A percentile compares a stretch with the other conserved stretches of the same genome.
Evolutionary conservation across 1,140 invertebrate species (phyloP).

Genomic region (Trichoplusia ni): DNA sequence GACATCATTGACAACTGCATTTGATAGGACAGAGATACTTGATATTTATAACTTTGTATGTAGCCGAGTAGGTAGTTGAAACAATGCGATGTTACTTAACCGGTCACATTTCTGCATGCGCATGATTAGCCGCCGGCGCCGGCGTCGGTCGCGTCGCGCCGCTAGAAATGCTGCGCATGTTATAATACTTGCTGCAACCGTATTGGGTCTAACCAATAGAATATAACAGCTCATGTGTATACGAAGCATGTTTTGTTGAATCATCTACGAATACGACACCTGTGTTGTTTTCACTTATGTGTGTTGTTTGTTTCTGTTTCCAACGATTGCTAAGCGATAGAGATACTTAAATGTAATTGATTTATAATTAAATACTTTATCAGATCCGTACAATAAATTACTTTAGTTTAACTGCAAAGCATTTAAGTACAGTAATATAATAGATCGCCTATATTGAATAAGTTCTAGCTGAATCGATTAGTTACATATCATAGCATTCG

Average conservation of each 20-base stretch:
- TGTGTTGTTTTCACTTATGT: too few species aligned
- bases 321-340: too few species aligned
- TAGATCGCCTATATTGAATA: too few species aligned
- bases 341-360: too few species aligned
- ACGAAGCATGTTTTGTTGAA: conserved; percentile 25
- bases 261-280: conserved; percentile 27
- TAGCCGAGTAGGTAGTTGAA: neutral
- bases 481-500: neutral
- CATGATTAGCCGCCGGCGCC: conserved; percentile 14
- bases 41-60: too few species aligned
- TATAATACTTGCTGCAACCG: conserved; percentile 22
- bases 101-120: conserved; percentile 29
- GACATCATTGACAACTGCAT: neutral
- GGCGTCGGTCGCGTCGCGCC: conserved; percentile 7
- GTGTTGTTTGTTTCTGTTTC: too few species aligned
- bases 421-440: too few species aligned
- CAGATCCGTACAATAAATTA: too few species aligned
- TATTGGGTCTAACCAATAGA: conserved; percentile 2
- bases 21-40: too few species aligned
- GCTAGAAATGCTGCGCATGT: conserved; percentile 22
- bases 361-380: too few species aligned
- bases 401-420: too few species aligned
- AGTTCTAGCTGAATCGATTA: too few species aligned
- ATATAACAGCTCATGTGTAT: conserved; percentile 24
- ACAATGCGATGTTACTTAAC: conserved; percentile 2